Evolutionary conservation across 2,888 invertebrate species (phyloP), one percentile per base, ranked within the genome.

Genomic region (Scrobipalpa costella): DNA sequence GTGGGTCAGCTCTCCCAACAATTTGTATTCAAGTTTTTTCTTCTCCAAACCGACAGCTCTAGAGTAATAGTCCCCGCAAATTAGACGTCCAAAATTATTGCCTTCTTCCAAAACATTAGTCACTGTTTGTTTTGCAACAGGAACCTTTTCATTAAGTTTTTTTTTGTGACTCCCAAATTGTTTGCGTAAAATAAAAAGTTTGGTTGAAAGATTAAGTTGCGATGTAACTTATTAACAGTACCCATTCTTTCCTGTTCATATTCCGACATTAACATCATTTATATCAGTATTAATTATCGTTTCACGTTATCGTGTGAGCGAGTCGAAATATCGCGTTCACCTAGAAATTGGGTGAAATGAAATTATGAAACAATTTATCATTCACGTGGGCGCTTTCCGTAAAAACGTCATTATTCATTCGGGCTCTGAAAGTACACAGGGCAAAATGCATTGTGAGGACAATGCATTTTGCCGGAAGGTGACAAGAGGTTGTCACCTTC

Each of bases 281-380:
- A 27, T 27, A 27, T 27, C 27, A 2, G 27, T 27, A 27, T 27
- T 27, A 27, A 27, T 27, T 27, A 27, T 27, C 27, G 27, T 27
- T 27, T 27, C 27, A 27, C 27, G 27, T 27, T 27, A 27, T 5
- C 27, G 27, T 3, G 27, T 27, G 5, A 27, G 27, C 27, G 27
- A 27, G 5, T 27, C 27, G 27, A 27, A 27, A 27, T 27, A 27
- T 27, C 27, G 27, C 27, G 27, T 47, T n/a, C 15, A 17, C 15
- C 15, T 17, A 50, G 15, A 50, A 78, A 77, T 76, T 70, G 73
- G 67, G 61, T 65, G 73, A 71, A 68, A 72, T 70, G 77, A 79
- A 84, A 85, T 85, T 84, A 83, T 78, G 77, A 78, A 75, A 77
- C 77, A 79, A 86, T 86, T 83, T 78, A 80, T 86, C 85, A 85